Conservation (phyloP, 2,888 invertebrate species). For the Eucera pruinosa region DNA sequence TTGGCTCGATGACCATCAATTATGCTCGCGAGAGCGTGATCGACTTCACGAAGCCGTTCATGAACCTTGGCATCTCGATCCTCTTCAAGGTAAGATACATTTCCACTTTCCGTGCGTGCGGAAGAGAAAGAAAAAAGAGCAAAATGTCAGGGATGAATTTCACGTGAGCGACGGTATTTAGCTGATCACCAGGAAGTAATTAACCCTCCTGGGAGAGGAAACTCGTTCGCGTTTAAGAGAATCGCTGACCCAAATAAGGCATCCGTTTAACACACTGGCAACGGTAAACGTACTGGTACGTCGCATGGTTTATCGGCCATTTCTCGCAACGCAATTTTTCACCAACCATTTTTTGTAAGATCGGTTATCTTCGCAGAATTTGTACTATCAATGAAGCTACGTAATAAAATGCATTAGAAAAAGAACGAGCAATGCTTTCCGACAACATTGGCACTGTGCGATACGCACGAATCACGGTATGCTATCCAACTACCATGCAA, state of each 20-base stretch:
- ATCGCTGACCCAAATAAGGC: slow-evolving; percentile 11
- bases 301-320: no score
- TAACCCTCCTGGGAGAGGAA: not conserved
- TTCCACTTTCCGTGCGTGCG: not conserved
- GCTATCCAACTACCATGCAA: slow-evolving; percentile 80
- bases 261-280: slow-evolving; percentile 23
- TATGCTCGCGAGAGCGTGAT: slow-evolving; percentile 95
- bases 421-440: slow-evolving; percentile 43
- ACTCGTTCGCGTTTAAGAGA: not conserved
- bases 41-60: slow-evolving; percentile 96
- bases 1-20: slow-evolving; percentile 95
- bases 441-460: slow-evolving; percentile 51
- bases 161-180: not conserved
- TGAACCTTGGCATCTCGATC: slow-evolving; percentile 95
- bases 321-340: no score
- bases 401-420: no score
- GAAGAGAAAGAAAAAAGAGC: not conserved
- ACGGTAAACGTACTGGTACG: no score
- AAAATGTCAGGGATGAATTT: not conserved
- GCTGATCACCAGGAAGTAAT: not conserved
- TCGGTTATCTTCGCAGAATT: no score
- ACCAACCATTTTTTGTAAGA: no score
- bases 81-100: slow-evolving; percentile 89
- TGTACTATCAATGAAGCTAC: no score
- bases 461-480: slow-evolving; percentile 77